Conservation (phyloP, 2,888 invertebrate species). For the Micoletzkya japonica region DNA sequence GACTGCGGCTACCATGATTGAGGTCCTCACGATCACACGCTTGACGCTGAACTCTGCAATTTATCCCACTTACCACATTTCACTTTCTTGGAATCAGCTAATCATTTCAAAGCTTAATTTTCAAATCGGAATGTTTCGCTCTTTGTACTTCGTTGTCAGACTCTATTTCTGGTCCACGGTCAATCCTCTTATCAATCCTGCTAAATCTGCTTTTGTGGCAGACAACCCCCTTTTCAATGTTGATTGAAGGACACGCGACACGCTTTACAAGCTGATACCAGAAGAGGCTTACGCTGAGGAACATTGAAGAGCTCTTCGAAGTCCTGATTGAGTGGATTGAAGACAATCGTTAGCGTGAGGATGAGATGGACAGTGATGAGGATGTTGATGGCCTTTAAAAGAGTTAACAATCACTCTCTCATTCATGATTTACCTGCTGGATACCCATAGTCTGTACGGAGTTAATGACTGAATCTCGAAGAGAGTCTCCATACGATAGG, state of each 20-base stretch:
- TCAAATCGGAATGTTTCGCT: no score
- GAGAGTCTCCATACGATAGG: slow-evolving; percentile 51
- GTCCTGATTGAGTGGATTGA: slow-evolving; percentile 60
- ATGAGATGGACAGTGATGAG: slow-evolving; percentile 61
- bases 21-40: slow-evolving; percentile 45
- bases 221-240: not conserved
- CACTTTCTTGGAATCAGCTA: not conserved
- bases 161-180: no score
- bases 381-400: slow-evolving; percentile 52
- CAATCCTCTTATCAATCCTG: no score
- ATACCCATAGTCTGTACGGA: slow-evolving; percentile 49
- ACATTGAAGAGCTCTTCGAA: slow-evolving; percentile 57
- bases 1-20: slow-evolving; percentile 52
- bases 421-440: slow-evolving; percentile 31
- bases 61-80: not conserved
- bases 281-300: slow-evolving; percentile 47
- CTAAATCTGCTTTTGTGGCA: no score
- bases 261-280: not conserved
- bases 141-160: no score
- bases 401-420: not conserved
- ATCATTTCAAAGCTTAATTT: no score
- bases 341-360: slow-evolving; percentile 57
- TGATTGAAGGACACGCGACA: not conserved
- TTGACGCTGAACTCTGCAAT: slow-evolving; percentile 43
- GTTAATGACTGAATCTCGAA: slow-evolving; percentile 53